A percentile compares a stretch with the other conserved stretches of the same genome.
phyloP scores from a whole-genome alignment of 2,888 invertebrate genomes.

The Tenthredo livida region DNA sequence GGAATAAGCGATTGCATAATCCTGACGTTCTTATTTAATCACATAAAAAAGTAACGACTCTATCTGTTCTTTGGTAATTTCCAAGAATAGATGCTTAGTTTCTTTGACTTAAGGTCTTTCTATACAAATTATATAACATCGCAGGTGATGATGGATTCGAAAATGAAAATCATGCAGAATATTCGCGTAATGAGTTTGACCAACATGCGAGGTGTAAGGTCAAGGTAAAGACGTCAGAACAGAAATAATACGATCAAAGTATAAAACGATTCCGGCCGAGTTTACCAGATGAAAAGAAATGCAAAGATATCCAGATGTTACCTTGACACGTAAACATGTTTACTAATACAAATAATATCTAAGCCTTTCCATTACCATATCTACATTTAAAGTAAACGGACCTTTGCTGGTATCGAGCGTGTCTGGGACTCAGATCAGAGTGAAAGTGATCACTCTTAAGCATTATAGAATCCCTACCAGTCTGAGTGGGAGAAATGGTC shows the following conservation, averaged over 20 bases:
- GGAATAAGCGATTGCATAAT: background rate
- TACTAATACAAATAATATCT: conserved; percentile 40
- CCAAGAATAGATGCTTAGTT: background rate
- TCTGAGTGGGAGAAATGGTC: conserved; percentile 91
- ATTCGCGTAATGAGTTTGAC: background rate
- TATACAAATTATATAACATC: conserved; percentile 4
- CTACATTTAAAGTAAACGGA: conserved; percentile 66
- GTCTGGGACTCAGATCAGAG: conserved; percentile 86
- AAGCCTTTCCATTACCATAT: conserved; percentile 44
- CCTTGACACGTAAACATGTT: conserved; percentile 49
- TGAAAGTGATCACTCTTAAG: conserved; percentile 95
- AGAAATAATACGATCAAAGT: background rate
- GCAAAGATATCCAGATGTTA: conserved; percentile 17
- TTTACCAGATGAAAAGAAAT: conserved; percentile 33
- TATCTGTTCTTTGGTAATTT: background rate
- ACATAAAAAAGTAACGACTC: conserved; percentile 1
- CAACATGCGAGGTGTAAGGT: conserved; percentile 14
- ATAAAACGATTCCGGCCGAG: background rate
- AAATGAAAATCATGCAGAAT: background rate
- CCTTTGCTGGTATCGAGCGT: conserved; percentile 83
- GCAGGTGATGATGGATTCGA: background rate
- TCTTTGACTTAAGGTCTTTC: background rate
- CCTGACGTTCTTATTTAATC: background rate
- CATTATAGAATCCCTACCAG: conserved; percentile 87
- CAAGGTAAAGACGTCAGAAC: conserved; percentile 22